Percentiles rank a stretch among this genome's conserved stretches.
Evolutionary conservation across 2,797 vertebrate species (phyloP).

Genomic region (Vipera ursinii): DNA sequence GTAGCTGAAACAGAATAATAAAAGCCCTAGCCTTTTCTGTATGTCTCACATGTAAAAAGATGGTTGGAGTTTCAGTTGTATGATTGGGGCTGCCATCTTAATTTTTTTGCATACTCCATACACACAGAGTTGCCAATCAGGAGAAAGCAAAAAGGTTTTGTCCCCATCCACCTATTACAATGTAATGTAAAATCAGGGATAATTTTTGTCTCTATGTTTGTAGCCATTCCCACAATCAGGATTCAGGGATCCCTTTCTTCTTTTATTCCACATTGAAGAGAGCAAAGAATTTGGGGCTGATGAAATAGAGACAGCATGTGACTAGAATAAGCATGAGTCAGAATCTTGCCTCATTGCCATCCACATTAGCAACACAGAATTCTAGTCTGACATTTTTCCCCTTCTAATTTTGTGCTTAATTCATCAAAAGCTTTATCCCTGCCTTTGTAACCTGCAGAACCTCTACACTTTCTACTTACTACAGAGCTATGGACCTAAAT

Average conservation of each 20-base stretch:
- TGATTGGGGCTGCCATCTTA: background rate
- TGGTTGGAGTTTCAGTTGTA: background rate
- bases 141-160: background rate
- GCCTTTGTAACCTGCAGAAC: background rate
- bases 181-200: background rate
- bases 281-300: background rate
- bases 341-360: background rate
- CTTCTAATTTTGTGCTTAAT: background rate
- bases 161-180: background rate
- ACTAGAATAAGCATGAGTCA: background rate
- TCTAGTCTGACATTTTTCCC: background rate
- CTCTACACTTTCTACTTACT: background rate
- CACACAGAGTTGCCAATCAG: background rate
- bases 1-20: background rate
- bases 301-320: background rate
- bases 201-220: background rate
- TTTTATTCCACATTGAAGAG: background rate
- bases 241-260: background rate
- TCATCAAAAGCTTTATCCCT: background rate
- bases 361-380: background rate
- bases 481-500: background rate
- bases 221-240: background rate
- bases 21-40: background rate
- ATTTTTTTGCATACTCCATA: background rate
- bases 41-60: background rate